Percentiles rank a stretch among this genome's conserved stretches.
These are phyloP conservation scores for Addax nasomaculatus DNA, from an alignment of 2,113 vertebrate species.

Conservation along the genomic window DNA sequence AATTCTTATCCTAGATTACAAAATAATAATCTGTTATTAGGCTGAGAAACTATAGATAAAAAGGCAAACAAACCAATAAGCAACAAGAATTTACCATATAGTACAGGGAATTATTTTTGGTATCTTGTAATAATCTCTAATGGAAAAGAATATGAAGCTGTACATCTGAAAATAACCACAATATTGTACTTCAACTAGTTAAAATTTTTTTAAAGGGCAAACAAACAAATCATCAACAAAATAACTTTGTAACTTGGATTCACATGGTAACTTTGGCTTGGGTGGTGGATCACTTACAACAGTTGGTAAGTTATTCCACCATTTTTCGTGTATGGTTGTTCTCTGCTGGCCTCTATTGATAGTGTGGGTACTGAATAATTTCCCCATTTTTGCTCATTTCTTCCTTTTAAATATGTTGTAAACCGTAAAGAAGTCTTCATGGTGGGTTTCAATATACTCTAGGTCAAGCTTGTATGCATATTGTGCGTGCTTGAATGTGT, in stretches of 20 bases:
- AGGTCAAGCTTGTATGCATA: background rate
- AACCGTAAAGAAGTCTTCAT: background rate
- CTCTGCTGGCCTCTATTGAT: background rate
- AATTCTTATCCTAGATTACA: background rate
- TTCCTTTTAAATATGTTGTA: background rate
- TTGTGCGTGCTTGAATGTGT: background rate
- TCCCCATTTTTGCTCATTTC: background rate
- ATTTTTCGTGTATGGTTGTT: background rate
- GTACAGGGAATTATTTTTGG: background rate
- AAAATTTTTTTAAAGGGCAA: background rate
- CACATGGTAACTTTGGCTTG: background rate
- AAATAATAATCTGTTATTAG: background rate
- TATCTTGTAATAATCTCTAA: background rate
- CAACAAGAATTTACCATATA: background rate
- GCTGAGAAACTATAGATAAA: background rate
- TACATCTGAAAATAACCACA: background rate
- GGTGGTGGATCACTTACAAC: background rate
- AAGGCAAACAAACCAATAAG: background rate
- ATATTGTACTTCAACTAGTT: background rate
- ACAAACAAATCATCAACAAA: background rate
- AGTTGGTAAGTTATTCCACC: background rate
- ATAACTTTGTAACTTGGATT: background rate
- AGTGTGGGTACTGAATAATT: background rate
- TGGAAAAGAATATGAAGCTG: background rate
- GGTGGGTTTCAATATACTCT: background rate